phyloP scores from a whole-genome alignment of 2,113 vertebrate genomes.

The Lutjanus erythropterus region DNA sequence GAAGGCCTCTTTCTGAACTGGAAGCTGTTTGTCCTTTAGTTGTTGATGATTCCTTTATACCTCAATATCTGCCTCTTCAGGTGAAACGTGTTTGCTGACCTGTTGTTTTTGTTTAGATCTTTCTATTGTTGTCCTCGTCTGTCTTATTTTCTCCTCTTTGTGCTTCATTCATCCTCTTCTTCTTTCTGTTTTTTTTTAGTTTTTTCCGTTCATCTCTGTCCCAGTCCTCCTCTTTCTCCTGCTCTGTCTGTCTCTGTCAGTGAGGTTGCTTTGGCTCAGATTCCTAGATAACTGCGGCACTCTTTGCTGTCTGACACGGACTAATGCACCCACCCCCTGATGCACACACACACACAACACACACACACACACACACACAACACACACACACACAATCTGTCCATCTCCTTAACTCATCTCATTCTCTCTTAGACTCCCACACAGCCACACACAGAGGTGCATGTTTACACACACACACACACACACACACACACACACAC shows the following conservation, averaged over 20 bases:
- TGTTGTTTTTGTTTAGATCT: constrained; percentile 39
- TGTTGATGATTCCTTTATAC: constrained; percentile 7
- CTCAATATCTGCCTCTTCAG: constrained; percentile 30
- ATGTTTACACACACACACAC: constrained; percentile 40
- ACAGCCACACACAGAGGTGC: constrained; percentile 45
- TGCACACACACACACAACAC: constrained; percentile 42
- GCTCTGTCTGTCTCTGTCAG: constrained; percentile 66
- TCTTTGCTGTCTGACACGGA: constrained; percentile 85
- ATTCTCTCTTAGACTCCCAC: constrained; percentile 49
- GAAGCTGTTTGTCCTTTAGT: constrained; percentile 19
- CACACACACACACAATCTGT: constrained; percentile 46
- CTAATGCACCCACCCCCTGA: constrained; percentile 81
- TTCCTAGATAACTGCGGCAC: constrained; percentile 85
- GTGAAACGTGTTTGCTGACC: constrained; percentile 5
- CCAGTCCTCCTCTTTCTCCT: constrained; percentile 56
- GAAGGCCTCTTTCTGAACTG: neutral
- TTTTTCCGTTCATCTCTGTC: constrained; percentile 40
- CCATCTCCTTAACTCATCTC: constrained; percentile 72
- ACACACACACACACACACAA: constrained; percentile 39
- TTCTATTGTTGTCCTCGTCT: constrained; percentile 12
- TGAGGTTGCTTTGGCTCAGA: constrained; percentile 83
- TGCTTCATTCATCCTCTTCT: constrained; percentile 46
- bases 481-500: constrained; percentile 40
- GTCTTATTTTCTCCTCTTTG: constrained; percentile 21
- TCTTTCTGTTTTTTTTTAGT: neutral